Evolutionary conservation across 2,113 vertebrate genomes (phyloP), one percentile per base, ranked within the genome.

Genomic region (Erythrocercus mccallii): DNA sequence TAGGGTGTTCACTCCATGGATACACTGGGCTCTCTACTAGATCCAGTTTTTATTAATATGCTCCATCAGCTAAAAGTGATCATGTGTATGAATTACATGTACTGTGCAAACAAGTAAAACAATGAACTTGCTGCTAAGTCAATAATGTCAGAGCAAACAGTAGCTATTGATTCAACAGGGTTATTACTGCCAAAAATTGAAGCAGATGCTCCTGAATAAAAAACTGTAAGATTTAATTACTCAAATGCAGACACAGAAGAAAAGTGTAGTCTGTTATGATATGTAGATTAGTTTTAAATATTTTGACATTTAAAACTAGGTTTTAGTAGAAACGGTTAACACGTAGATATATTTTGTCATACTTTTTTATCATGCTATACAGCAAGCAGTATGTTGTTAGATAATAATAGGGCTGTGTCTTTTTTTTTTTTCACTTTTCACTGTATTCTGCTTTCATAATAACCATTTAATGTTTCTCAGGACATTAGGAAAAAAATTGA

Each of bases 171-270:
- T 89, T 97, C 89, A 94, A 78, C n/a, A 73, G 38, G 30, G 66
- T 90, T 95, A 91, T 90, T 93, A 86, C 44, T 91, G 91, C 83
- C 94, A 95, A 95, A 96, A 96, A 91, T n/a, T 84, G 91, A 96
- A 97, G 90, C 95, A 97, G 96, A 97, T 96, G 94, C 69, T 95
- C 68, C 50, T 93, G 88, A 96, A 89, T 73, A 96, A 92, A 96
- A 96, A 91, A 35, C 83, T 89, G 47, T 88, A 96, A 95, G 94
- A 96, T 94, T 76, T 96, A 97, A 96, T 97, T 97, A 96, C 78
- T 91, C 81, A 90, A 80, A 83, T 48, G 40, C 78, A 96, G 94
- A 80, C 74, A 91, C 3, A 10, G 69, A 95, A 86, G 53, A 81
- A 93, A 96, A 88, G 25, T 92, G n/a, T 77, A 81, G 53, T 71